Conservation (phyloP, 2,888 invertebrate genomes). For the Anthrax anthrax region DNA sequence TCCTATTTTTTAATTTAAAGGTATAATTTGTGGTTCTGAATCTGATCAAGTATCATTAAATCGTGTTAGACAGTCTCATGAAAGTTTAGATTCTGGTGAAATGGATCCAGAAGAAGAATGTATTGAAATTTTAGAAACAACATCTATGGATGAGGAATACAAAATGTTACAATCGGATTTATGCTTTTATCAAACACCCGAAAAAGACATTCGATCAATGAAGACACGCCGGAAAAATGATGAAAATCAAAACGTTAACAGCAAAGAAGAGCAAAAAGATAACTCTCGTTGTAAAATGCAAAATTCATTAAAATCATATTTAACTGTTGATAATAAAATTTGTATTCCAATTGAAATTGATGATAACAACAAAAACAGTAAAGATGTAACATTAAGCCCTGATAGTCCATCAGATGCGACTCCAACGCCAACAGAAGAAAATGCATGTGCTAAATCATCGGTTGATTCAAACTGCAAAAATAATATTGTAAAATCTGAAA, state of each 20-base stretch:
- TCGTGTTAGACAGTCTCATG: conserved; percentile 46
- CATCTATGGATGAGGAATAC: conserved; percentile 34
- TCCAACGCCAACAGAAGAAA: conserved; percentile 12
- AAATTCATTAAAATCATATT: conserved; percentile 7
- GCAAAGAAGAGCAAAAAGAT: no score
- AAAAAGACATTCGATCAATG: conserved; percentile 26
- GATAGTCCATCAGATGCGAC: conserved; percentile 1
- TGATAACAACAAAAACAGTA: neutral
- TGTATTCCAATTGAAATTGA: conserved; percentile 18
- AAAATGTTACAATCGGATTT: conserved; percentile 30
- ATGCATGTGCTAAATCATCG: neutral
- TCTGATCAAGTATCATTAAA: conserved; percentile 33
- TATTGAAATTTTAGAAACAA: conserved; percentile 25
- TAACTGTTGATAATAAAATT: conserved; percentile 12
- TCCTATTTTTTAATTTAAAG: conserved; percentile 14
- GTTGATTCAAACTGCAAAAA: neutral
- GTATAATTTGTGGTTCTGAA: conserved; percentile 41
- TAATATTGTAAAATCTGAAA: neutral
- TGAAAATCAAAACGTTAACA: conserved; percentile 10
- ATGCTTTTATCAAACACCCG: conserved; percentile 30
- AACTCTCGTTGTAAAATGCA: conserved; percentile 11
- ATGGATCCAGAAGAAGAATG: conserved; percentile 46
- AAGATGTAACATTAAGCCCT: neutral
- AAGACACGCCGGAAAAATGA: conserved; percentile 26
- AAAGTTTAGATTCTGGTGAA: conserved; percentile 57